Evolutionary conservation across 2,797 vertebrate species (phyloP), one percentile per base, ranked within the genome.

Genomic region (Myotis pilosus): DNA sequence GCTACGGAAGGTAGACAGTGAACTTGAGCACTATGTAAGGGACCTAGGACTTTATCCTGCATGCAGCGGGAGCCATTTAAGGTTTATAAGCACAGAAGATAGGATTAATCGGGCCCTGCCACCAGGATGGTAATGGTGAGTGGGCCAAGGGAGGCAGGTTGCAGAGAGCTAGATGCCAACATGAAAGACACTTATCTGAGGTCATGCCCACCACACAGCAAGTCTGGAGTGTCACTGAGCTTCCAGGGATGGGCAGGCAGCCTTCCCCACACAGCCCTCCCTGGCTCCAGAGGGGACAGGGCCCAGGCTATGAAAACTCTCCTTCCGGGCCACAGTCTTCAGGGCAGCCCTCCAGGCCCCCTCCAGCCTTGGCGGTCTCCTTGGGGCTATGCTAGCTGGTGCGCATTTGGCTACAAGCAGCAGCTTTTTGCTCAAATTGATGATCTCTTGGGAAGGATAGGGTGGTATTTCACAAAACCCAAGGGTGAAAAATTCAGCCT

Each of bases 181-280:
- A 8, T 0, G 9, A 33, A 85, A 71, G 69, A 36, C 1, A 0
- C 41, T 53, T 25, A 68, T 53, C 33, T 51, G 38, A 47, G 49
- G 38, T 33, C 2, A 0, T 25, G 51, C 4, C 25, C 53, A 38
- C 38, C n/a, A 16, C 2, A 25, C 3, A 6, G 30, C 10, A 44
- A 44, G 25, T 53, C 87, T 16, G 15, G 9, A 22, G 28, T 3
- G 7, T 49, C 55, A 1, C 0, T 71, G 47, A 60, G 47, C 41
- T 51, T 13, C 64, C 38, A 36, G 38, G 13, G 16, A 33, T 0
- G 0, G 10, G 7, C 0, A 0, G 0, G 22, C 30, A 6, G 17
- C 23, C 49, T 49, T 38, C 20, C 62, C 51, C 78, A 41, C 30
- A 19, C 7, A 38, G 2, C 28, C 7, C 8, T 44, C 33, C 16